Evolutionary conservation across 2,888 invertebrate species (phyloP).

Genomic region (Pyrgus malvae): DNA sequence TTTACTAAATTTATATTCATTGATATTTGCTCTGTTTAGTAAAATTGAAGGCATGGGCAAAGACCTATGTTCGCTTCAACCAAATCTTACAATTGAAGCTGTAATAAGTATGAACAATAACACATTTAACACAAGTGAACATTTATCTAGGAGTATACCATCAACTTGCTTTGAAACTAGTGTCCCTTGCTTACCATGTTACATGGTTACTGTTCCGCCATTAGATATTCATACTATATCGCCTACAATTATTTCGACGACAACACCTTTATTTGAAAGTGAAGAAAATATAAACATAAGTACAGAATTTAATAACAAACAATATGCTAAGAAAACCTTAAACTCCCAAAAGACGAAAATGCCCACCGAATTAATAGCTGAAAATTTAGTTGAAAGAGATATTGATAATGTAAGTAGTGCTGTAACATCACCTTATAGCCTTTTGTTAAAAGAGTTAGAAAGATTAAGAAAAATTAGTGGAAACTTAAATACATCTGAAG

Average conservation of each 20-base stretch:
- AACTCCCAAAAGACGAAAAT: not conserved
- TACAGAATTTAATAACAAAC: conserved; percentile 18
- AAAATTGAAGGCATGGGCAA: conserved; percentile 91
- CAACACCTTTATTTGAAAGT: not conserved
- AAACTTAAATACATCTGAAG: conserved; percentile 20
- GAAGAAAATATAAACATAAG: not conserved
- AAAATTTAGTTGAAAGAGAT: conserved; percentile 30
- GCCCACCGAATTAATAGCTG: not conserved
- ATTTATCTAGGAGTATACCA: conserved; percentile 42
- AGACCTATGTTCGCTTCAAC: conserved; percentile 79
- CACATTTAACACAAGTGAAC: conserved; percentile 46
- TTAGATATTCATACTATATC: not conserved
- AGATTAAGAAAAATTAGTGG: conserved; percentile 44
- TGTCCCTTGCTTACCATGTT: conserved; percentile 57
- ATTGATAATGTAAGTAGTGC: conserved; percentile 12
- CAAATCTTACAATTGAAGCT: conserved; percentile 59
- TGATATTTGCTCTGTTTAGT: conserved; percentile 95
- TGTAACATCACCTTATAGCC: conserved; percentile 18
- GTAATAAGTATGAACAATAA: conserved; percentile 41
- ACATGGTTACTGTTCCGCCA: conserved; percentile 34
- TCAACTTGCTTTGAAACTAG: conserved; percentile 51
- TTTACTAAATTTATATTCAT: conserved; percentile 95
- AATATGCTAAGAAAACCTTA: not conserved
- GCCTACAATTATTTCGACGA: not conserved
- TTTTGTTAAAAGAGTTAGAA: conserved; percentile 45